Percentiles rank a stretch among this genome's conserved stretches.
These are phyloP conservation scores for Myotis yumanensis DNA, from an alignment of 2,113 vertebrate genomes.

Conservation along the genomic window DNA sequence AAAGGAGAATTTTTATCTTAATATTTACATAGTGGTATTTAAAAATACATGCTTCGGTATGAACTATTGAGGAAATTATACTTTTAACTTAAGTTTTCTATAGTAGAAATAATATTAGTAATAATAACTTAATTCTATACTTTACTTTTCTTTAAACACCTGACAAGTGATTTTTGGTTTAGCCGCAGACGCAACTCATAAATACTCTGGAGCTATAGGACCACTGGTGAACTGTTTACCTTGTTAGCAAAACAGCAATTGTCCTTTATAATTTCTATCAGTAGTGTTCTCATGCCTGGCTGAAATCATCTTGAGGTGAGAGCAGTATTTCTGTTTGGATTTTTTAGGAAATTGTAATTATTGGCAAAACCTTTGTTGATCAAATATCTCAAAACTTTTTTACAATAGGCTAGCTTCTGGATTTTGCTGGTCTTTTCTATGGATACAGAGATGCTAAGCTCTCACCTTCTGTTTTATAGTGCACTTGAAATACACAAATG, in stretches of 20 bases:
- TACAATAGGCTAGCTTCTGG: not conserved
- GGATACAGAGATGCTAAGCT: not conserved
- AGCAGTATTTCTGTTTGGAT: not conserved
- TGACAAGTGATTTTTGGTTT: not conserved
- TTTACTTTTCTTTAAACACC: not conserved
- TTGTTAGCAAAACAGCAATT: not conserved
- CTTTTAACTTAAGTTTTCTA: not conserved
- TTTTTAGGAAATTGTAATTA: not conserved
- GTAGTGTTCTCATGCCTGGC: not conserved
- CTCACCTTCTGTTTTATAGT: not conserved
- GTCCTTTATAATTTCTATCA: not conserved
- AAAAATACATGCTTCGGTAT: not conserved
- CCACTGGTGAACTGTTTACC: not conserved
- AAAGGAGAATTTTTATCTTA: not conserved
- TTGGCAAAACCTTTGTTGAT: not conserved
- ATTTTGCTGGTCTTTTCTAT: not conserved
- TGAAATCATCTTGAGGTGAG: not conserved
- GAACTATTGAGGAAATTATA: not conserved
- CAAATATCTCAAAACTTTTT: not conserved
- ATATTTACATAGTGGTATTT: not conserved
- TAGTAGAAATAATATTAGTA: not conserved
- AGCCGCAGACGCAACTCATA: not conserved
- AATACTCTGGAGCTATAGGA: not conserved
- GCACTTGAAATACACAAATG: not conserved
- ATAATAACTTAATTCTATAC: not conserved